These are phyloP conservation scores for Sesia bembeciformis DNA, from an alignment of 2,888 invertebrate genomes.

Conservation along the genomic window DNA sequence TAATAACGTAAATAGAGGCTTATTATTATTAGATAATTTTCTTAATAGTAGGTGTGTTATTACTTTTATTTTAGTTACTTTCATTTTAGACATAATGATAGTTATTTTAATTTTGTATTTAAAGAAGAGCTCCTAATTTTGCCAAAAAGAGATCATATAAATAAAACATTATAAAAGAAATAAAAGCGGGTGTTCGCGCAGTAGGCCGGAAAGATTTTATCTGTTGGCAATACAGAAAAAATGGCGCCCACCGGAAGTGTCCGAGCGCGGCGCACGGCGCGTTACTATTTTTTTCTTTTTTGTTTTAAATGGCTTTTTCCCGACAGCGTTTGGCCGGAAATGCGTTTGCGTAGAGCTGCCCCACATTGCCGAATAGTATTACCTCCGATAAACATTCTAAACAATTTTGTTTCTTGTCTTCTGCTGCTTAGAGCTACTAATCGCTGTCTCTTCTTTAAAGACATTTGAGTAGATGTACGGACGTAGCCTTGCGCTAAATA, in stretches of 20 bases:
- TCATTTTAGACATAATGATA: no score
- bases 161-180: constrained; percentile 47
- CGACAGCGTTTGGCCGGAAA: constrained; percentile 71
- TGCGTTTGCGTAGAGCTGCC: constrained; percentile 71
- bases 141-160: constrained; percentile 56
- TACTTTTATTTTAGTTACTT: no score
- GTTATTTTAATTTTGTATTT: no score
- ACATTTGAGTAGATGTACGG: constrained; percentile 38
- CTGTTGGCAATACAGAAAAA: constrained; percentile 75
- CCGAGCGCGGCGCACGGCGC: constrained; percentile 68
- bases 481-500: constrained; percentile 67
- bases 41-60: no score
- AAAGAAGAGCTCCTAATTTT: constrained; percentile 34
- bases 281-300: constrained; percentile 69
- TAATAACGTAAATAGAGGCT: no score
- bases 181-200: constrained; percentile 63
- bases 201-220: constrained; percentile 75
- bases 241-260: constrained; percentile 75
- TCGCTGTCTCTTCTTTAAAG: constrained; percentile 21
- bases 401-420: constrained; percentile 44
- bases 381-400: constrained; percentile 41
- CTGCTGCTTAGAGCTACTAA: constrained; percentile 33
- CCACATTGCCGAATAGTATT: constrained; percentile 46
- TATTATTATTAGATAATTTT: no score
- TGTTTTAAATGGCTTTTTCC: constrained; percentile 75